Evolutionary conservation across 2,113 vertebrate genomes (phyloP), one percentile per base, ranked within the genome.

Genomic region (Haemorhous mexicanus): DNA sequence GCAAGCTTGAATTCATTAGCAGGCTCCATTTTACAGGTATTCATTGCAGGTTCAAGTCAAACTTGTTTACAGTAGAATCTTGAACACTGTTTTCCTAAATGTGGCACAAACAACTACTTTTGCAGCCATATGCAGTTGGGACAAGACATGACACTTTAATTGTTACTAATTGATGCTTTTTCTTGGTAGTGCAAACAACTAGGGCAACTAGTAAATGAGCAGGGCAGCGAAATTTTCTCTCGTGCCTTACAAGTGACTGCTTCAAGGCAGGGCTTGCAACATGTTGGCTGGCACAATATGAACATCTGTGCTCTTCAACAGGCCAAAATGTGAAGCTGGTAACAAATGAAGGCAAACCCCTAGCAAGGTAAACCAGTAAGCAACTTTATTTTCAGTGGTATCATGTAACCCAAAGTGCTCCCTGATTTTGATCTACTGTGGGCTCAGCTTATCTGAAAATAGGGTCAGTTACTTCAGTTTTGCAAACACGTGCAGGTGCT

Each of bases 131-230:
- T 78, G 87, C 16, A 14, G 94, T 9, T 92, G 53, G 50, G 83
- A 77, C 24, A 63, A 93, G 90, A 94, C 55, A 84, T 64, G 89
- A 78, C 80, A 77, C 62, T 94, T 93, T 90, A 95, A 93, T 96
- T 95, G 93, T 92, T 93, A 93, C 86, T 97, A 97, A 95, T 94
- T 96, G 93, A 81, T 94, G 80, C 95, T 90, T 95, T 96, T 96
- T 97, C 88, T 90, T 92, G 68, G 56, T 94, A 66, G 46, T 90
- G 72, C 82, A 76, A 87, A 73, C 92, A 95, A 95, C 86, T 87
- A 86, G 94, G 94, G 83, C 91, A 95, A 81, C 68, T 39, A 88
- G 30, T 77, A 93, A 88, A 94, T 75, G 89, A 92, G 77, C 47
- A 89, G 64, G 77, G 77, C 68, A 84, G 69, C 2, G 1, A 82